Percentiles rank a stretch among this genome's conserved stretches.
Evolutionary conservation across 2,797 vertebrate genomes (phyloP).

Genomic region (Loriculus beryllinus): DNA sequence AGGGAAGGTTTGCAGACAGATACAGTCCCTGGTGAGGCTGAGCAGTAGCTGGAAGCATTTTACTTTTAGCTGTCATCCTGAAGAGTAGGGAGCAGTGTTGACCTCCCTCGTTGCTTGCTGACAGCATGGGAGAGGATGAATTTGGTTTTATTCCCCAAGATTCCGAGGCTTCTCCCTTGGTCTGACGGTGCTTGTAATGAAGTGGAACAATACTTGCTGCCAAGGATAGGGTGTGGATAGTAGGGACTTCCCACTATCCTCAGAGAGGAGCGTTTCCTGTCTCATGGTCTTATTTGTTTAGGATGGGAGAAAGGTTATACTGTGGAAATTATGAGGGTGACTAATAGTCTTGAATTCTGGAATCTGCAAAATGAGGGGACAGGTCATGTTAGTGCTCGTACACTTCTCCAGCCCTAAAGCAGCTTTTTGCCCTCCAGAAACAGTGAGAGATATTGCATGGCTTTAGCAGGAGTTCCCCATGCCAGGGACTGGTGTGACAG

Average conservation of each 20-base stretch:
- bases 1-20: not conserved
- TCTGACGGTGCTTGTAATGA: not conserved
- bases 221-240: not conserved
- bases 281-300: not conserved
- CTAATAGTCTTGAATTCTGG: not conserved
- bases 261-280: not conserved
- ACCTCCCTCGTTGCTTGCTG: not conserved
- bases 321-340: not conserved
- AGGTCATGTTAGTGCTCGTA: not conserved
- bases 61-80: not conserved
- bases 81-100: not conserved
- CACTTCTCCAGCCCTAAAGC: not conserved
- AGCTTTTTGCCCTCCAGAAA: not conserved
- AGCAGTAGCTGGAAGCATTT: not conserved
- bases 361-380: not conserved
- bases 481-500: not conserved
- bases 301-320: not conserved
- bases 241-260: not conserved
- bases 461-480: not conserved
- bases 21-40: not conserved
- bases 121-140: not conserved
- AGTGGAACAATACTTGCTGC: not conserved
- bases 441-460: not conserved
- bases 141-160: not conserved
- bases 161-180: not conserved